These are phyloP conservation scores for Lepus americanus DNA, from an alignment of 2,113 vertebrate species.

Conservation along the genomic window DNA sequence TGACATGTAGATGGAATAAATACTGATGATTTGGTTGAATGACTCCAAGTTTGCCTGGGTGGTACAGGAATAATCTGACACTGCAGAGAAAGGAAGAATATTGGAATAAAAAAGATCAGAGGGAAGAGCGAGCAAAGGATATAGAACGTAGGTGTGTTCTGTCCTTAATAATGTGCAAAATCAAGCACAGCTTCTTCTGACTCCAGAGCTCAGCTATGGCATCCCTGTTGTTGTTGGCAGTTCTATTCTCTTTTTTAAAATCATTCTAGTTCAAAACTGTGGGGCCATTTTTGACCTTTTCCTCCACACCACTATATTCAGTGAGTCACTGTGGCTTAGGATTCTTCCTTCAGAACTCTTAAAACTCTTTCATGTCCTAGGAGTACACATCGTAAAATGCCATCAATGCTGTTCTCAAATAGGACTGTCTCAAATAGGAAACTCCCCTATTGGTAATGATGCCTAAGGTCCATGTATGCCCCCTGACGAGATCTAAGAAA, in stretches of 20 bases:
- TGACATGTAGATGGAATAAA: background rate
- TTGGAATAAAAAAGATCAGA: background rate
- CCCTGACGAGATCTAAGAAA: slow-evolving; percentile 4
- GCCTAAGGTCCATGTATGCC: background rate
- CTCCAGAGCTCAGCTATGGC: background rate
- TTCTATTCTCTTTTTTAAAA: background rate
- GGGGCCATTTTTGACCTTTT: slow-evolving; percentile 24
- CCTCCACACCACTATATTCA: background rate
- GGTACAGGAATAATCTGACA: background rate
- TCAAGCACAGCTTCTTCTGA: background rate
- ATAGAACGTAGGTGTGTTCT: background rate
- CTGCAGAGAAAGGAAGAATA: background rate
- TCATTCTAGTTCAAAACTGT: background rate
- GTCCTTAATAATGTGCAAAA: background rate
- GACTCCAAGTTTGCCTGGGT: background rate
- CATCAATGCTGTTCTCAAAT: slow-evolving; percentile 13
- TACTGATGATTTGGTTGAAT: background rate
- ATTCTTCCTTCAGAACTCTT: background rate
- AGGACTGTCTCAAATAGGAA: background rate
- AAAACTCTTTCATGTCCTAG: background rate
- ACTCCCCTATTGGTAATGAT: background rate
- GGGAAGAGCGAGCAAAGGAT: background rate
- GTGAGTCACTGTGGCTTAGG: background rate
- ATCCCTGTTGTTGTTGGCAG: background rate
- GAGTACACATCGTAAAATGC: slow-evolving; percentile 27